phyloP scores from a whole-genome alignment of 2,113 vertebrate genomes.

The Cromileptes altivelis region DNA sequence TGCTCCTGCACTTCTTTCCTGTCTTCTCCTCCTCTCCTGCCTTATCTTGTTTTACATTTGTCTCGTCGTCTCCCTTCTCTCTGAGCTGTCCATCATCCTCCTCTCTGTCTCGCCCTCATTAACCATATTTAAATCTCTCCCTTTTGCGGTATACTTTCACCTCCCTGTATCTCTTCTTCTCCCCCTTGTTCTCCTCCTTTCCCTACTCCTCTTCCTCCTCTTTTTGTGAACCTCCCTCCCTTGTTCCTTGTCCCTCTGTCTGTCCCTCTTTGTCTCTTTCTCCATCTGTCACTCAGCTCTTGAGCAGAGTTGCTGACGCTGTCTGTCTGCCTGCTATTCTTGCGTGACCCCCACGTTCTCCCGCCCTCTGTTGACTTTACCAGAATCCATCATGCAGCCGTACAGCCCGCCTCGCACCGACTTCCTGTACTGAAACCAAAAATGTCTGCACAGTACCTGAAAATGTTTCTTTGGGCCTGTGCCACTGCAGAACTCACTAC shows the following conservation, averaged over 20 bases:
- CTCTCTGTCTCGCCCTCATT: neutral
- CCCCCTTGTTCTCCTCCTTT: neutral
- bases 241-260: neutral
- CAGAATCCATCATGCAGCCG: constrained; percentile 17
- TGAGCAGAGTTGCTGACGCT: constrained; percentile 45
- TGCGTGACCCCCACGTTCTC: constrained; percentile 30
- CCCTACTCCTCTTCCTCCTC: neutral
- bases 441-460: constrained; percentile 1
- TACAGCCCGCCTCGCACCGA: neutral
- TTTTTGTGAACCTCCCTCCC: neutral
- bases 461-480: constrained; percentile 17
- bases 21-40: neutral
- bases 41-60: neutral
- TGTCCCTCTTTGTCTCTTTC: neutral
- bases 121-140: neutral
- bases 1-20: neutral
- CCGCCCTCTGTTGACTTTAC: constrained; percentile 39
- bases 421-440: neutral
- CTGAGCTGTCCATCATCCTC: neutral
- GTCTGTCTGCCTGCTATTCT: constrained; percentile 52
- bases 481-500: constrained; percentile 22
- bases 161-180: neutral
- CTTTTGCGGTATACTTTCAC: neutral
- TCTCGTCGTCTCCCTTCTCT: neutral
- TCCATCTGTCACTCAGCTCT: constrained; percentile 40